These are phyloP conservation scores for Thunnus thynnus DNA, from an alignment of 2,113 vertebrate species.

Conservation along the genomic window DNA sequence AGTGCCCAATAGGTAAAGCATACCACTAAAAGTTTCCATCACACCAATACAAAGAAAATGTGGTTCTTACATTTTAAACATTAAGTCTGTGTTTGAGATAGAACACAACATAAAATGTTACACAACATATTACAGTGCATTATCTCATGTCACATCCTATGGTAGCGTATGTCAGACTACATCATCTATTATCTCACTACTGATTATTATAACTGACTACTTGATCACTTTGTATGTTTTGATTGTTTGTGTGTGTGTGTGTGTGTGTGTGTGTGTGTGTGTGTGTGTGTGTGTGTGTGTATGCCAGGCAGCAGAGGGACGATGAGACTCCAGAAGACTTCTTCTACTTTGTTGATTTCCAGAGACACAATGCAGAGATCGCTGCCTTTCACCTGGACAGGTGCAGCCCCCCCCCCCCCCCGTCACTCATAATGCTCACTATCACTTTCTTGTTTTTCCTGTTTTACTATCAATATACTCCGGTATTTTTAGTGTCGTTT, in stretches of 20 bases:
- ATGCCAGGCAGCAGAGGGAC: conserved; percentile 91
- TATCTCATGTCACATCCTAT: background rate
- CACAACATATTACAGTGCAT: background rate
- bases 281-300: conserved; percentile 43
- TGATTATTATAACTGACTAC: conserved; percentile 2
- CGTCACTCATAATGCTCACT: background rate
- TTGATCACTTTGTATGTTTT: conserved; percentile 11
- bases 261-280: conserved; percentile 44
- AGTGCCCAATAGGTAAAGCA: too few relatives aligned
- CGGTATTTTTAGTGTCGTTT: conserved; percentile 13
- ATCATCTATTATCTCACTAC: background rate
- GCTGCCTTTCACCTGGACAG: conserved; percentile 98
- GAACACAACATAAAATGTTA: background rate
- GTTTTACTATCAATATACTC: conserved; percentile 4
- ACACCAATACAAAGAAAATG: background rate
- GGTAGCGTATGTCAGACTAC: conserved; percentile 6
- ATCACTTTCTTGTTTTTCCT: background rate
- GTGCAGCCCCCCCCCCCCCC: conserved; percentile 70
- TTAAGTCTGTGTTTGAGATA: background rate
- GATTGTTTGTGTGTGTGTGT: conserved; percentile 25
- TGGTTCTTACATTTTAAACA: background rate
- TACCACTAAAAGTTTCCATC: background rate
- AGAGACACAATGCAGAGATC: conserved; percentile 97
- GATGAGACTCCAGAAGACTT: conserved; percentile 93
- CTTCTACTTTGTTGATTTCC: conserved; percentile 97